Conservation (phyloP, 2,797 vertebrate genomes). For the Serranus cabrilla region DNA sequence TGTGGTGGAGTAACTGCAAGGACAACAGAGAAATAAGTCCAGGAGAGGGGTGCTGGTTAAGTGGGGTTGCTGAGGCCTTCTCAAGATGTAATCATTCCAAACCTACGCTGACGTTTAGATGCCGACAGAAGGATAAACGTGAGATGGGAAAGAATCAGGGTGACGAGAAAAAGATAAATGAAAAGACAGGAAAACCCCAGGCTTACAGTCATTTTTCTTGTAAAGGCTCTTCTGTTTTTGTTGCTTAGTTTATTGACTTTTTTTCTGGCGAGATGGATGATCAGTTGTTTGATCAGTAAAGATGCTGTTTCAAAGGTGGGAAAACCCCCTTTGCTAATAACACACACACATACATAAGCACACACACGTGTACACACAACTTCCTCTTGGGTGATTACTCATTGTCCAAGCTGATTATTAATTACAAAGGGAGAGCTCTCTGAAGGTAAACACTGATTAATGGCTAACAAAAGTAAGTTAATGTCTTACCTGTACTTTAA, state of each 20-base stretch:
- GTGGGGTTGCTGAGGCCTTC: conserved; percentile 35
- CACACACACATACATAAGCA: conserved; percentile 41
- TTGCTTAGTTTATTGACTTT: conserved; percentile 35
- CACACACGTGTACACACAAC: conserved; percentile 57
- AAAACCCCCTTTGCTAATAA: conserved; percentile 52
- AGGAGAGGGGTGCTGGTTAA: conserved; percentile 41
- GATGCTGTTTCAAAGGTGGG: conserved; percentile 56
- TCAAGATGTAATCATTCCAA: conserved; percentile 42
- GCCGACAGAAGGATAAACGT: conserved; percentile 9
- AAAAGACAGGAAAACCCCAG: conserved; percentile 11
- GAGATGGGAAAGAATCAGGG: not conserved
- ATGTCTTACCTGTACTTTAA: conserved; percentile 90
- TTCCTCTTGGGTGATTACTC: conserved; percentile 84
- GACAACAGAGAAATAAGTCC: conserved; percentile 46
- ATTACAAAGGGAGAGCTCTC: conserved; percentile 84
- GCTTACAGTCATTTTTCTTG: conserved; percentile 7
- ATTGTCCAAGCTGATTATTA: conserved; percentile 87
- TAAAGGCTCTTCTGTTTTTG: conserved; percentile 22
- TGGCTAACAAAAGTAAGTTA: conserved; percentile 91
- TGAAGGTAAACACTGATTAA: conserved; percentile 90
- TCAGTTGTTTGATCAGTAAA: conserved; percentile 60
- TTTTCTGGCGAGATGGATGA: conserved; percentile 45
- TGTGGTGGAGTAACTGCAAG: conserved; percentile 23
- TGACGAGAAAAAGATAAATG: conserved; percentile 1
- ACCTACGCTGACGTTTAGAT: conserved; percentile 21